Conservation (phyloP, 2,797 vertebrate species). For the Cebuella pygmaea region DNA sequence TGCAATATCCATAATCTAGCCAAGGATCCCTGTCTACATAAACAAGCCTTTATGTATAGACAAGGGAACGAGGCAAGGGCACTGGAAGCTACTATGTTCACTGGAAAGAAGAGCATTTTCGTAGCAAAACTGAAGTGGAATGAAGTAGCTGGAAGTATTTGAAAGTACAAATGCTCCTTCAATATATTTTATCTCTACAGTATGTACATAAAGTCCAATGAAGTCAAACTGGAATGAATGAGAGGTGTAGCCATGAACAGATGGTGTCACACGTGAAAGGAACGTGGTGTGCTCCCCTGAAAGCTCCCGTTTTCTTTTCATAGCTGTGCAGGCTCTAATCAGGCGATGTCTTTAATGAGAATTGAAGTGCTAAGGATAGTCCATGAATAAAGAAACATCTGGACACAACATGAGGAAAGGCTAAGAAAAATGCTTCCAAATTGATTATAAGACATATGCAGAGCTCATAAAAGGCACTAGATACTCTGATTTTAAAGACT, state of each 20-base stretch:
- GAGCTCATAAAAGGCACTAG: neutral
- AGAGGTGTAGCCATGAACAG: rapidly evolving
- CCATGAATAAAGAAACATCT: neutral
- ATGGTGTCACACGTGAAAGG: rapidly evolving
- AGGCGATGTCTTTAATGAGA: neutral
- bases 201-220: rapidly evolving
- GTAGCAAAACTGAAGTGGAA: neutral
- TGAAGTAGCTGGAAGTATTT: neutral
- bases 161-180: neutral
- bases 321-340: neutral
- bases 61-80: no score
- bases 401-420: no score
- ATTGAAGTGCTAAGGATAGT: no score
- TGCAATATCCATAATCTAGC: neutral
- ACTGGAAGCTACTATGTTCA: neutral
- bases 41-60: neutral
- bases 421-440: neutral
- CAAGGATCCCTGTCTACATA: neutral
- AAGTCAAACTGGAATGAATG: neutral
- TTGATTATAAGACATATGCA: rapidly evolving
- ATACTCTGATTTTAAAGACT: neutral
- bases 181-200: neutral
- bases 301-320: rapidly evolving
- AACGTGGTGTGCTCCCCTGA: neutral
- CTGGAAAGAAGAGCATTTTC: neutral